Base-by-base conservation (phyloP, 2,113 vertebrate species). In the Noctilio leporinus region DNA sequence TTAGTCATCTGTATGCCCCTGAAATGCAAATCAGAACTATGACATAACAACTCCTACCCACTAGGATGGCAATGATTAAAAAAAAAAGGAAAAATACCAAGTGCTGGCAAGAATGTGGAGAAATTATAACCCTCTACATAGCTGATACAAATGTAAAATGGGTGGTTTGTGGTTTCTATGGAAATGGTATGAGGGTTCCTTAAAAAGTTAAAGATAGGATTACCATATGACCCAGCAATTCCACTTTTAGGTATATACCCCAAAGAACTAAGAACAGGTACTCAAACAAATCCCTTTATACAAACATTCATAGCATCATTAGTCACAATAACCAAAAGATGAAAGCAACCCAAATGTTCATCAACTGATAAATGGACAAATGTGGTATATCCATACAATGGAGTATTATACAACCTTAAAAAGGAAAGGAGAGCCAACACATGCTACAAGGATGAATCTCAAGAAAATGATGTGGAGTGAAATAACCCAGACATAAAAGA, bases 161-260 rank as follows among this genome's bases (percentile, higher is more conserved):
- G 26, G 7, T 5, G 15, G 15, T 45, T 33, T 57, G 7, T 5
- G 15, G 15, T 45, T 33, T 57, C 38, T 43, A 28, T 7, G 22
- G 35, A 67, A 53, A 51, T 33, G 30, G 5, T 43, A 40, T 55
- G 40, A 38, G 15, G 6, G 33, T 86, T 70, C 65, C 85, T 80
- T 80, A 49, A 26, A 78, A 73, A 75, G 30, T 59, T 86, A 70
- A 45, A 78, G 51, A 90, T 17, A 82, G 57, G 86, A 73, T 67
- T 20, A 75, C 43, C 55, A 78, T 1, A 30, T 64, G 67, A 64
- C 11, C 24, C 26, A 30, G 43, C 38, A 65, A 81, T 47, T 69
- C 43, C 38, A 88, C 28, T 57, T 24, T 3, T 12, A 38, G 17
- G 6, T 40, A 76, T 4, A 49, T 11, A 57, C 40, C n/a, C 57